phyloP scores from a whole-genome alignment of 2,888 invertebrate species.

The Drosophila melanosoma region DNA sequence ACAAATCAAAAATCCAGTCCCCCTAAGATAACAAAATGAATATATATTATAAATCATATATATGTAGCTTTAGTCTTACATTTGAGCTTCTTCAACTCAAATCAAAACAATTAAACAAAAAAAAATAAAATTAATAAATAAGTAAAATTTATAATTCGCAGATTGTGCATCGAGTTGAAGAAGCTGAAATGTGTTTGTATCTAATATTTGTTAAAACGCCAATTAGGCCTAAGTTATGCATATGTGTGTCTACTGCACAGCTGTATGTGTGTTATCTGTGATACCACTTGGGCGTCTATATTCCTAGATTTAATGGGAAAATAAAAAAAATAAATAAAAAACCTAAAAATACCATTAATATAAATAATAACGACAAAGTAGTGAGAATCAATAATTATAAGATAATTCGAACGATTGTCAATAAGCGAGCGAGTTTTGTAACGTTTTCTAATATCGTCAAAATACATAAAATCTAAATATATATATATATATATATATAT shows the following conservation, averaged over 20 bases:
- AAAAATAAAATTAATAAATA: not conserved
- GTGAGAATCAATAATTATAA: conserved; percentile 26
- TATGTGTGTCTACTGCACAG: conserved; percentile 50
- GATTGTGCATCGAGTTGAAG: not conserved
- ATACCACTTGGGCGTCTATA: conserved; percentile 71
- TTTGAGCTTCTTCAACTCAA: conserved; percentile 4
- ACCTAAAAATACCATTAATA: conserved; percentile 18
- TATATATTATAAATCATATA: not conserved
- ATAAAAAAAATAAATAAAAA: conserved; percentile 11
- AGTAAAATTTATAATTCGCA: not conserved
- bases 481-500: conserved; percentile 22
- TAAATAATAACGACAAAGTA: conserved; percentile 23
- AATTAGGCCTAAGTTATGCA: conserved; percentile 64
- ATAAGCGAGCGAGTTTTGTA: conserved; percentile 59
- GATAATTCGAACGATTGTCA: conserved; percentile 42
- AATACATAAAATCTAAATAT: conserved; percentile 20
- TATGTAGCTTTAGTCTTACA: conserved; percentile 21
- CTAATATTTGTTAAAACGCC: conserved; percentile 63
- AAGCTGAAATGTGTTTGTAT: conserved; percentile 31
- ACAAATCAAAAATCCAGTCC: conserved; percentile 41
- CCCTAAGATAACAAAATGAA: conserved; percentile 14
- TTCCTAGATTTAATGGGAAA: conserved; percentile 45
- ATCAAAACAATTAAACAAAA: not conserved
- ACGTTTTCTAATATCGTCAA: conserved; percentile 60
- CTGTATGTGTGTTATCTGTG: conserved; percentile 61